A percentile compares a stretch with the other conserved stretches of the same genome.
Conservation (phyloP, 2,888 invertebrate genomes). For the Stenodema calcarata region DNA sequence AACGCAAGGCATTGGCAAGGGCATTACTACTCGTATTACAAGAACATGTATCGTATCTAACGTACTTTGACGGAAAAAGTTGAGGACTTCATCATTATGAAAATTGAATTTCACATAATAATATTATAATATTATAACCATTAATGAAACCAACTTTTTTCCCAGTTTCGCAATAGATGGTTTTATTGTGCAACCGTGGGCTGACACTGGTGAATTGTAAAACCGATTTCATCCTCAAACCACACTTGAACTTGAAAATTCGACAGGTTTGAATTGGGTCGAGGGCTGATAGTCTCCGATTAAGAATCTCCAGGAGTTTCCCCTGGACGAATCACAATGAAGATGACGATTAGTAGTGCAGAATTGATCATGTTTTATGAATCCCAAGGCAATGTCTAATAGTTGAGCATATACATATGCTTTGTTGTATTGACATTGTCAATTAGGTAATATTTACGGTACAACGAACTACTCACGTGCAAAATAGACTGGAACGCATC, state of each 20-base stretch:
- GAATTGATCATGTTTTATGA: too few species aligned
- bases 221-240: neutral
- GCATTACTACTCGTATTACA: too few species aligned
- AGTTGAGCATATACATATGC: too few species aligned
- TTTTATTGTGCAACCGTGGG: neutral
- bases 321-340: neutral
- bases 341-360: neutral
- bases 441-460: too few species aligned
- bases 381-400: neutral
- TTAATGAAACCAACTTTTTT: neutral
- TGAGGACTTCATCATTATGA: too few species aligned
- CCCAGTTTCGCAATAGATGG: neutral
- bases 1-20: too few species aligned
- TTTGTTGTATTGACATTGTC: too few species aligned
- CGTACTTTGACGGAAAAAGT: too few species aligned
- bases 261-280: neutral
- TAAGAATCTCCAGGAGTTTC: neutral
- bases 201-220: neutral
- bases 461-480: slow-evolving; percentile 27
- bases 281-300: neutral
- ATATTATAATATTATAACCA: too few species aligned
- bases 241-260: neutral
- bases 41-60: too few species aligned
- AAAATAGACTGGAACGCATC: slow-evolving; percentile 20
- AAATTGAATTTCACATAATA: too few species aligned